phyloP scores from a whole-genome alignment of 2,113 vertebrate genomes.

The Stercorarius parasiticus region DNA sequence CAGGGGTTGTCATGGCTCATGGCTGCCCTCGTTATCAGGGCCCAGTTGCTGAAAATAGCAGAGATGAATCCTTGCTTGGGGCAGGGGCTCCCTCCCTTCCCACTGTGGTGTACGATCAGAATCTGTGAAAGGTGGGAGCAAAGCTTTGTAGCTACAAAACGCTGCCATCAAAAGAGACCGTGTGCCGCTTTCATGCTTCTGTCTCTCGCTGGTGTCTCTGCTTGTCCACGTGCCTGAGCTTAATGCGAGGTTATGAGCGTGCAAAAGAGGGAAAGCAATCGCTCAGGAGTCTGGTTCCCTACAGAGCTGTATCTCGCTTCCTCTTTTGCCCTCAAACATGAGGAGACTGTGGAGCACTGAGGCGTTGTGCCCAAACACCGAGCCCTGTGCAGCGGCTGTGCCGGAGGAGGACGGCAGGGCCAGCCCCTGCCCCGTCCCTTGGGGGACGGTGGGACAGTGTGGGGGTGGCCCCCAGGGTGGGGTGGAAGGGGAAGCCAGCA shows the following conservation, averaged over 20 bases:
- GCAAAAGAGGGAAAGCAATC: not conserved
- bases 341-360: not conserved
- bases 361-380: rapidly evolving
- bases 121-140: not conserved
- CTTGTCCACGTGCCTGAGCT: not conserved
- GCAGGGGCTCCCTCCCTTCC: not conserved
- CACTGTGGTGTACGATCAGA: rapidly evolving
- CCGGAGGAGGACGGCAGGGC: not conserved
- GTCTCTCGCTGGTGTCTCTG: not conserved
- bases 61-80: not conserved
- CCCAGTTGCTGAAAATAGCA: not conserved
- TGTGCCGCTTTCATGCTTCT: not conserved
- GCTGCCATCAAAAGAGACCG: rapidly evolving
- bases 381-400: rapidly evolving
- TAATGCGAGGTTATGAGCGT: rapidly evolving
- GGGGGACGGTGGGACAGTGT: not conserved
- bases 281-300: not conserved
- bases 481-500: not conserved
- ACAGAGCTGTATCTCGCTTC: rapidly evolving
- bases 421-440: not conserved
- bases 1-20: not conserved
- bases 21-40: not conserved
- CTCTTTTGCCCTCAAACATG: rapidly evolving
- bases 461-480: rapidly evolving
- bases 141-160: not conserved